Evolutionary conservation across 2,888 invertebrate species (phyloP).

Genomic region (Omphaloscelis lunosa): DNA sequence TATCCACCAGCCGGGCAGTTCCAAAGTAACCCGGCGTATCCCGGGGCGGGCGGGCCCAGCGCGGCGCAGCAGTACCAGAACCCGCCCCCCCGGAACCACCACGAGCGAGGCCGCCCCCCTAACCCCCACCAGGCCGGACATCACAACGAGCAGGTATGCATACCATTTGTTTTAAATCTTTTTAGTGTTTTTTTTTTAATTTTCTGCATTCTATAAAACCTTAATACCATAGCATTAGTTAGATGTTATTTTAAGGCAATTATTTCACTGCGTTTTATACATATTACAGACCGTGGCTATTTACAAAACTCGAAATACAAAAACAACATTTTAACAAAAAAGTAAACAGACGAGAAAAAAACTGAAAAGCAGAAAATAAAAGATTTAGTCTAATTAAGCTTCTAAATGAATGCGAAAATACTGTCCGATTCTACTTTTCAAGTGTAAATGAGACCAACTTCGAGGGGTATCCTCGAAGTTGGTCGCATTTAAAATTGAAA

Average conservation of each 20-base stretch:
- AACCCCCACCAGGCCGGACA: constrained; percentile 86
- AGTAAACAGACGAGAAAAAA: neutral
- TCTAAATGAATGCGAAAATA: neutral
- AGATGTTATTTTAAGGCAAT: neutral
- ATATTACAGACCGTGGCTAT: neutral
- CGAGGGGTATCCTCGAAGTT: too few species aligned
- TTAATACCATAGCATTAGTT: neutral
- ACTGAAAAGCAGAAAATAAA: neutral
- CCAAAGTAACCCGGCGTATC: constrained; percentile 87
- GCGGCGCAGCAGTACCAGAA: constrained; percentile 86
- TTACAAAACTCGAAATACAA: neutral
- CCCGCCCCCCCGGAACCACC: constrained; percentile 89
- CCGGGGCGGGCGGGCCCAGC: constrained; percentile 82
- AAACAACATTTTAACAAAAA: neutral
- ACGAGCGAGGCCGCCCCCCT: constrained; percentile 89
- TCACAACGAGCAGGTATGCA: constrained; percentile 47
- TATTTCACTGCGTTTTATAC: neutral
- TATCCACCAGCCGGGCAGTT: constrained; percentile 89
- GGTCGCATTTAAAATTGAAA: too few species aligned
- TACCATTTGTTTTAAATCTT: neutral
- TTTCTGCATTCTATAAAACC: neutral
- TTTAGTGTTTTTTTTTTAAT: neutral
- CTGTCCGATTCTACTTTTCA: too few species aligned
- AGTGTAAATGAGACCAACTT: too few species aligned
- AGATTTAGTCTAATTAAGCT: neutral